Base-by-base conservation (phyloP, 2,888 invertebrate genomes). In the Cheilosia scutellata region DNA sequence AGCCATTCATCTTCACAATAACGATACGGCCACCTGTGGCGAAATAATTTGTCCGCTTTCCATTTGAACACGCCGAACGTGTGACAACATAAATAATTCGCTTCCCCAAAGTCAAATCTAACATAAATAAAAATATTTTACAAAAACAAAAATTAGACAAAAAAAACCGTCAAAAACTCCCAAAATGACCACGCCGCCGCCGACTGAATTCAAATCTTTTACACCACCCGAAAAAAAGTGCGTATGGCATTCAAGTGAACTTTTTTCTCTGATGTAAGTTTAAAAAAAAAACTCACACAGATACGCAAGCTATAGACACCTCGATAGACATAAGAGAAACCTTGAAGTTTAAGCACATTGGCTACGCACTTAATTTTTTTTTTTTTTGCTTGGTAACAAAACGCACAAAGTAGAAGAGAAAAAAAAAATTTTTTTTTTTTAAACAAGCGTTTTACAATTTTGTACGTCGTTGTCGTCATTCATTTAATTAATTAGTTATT, bases 401-500 rank as follows among this genome's bases (percentile, higher is more conserved):
- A 25, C n/a, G 29, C 44, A 6, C 31, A 9, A 4, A 16, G 29
- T 1, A 42, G 20, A 16, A 47, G 16, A 16, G 20, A 3, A 20
- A 47, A 47, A 47, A 16, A 16, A 16, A 20, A 13, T 11, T 2
- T 2, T 11, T 42, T 47, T 47, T 11, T 42, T 47, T 47, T 16
- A 47, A 47, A 47, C 44, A 47, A 47, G 44, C 44, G 16, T 27
- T 51, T 13, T 11, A 49, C 49, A 51, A 51, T 51, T 51, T 51
- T 31, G 11, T 25, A 63, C 57, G 60, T 66, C 47, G 20, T 31
- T n/a, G 5, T 27, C 27, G 11, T 62, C 55, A 37, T 74, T 66
- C 60, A 78, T 62, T 83, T 66, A 66, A 72, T 72, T 83, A 78
- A 66, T 72, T 83, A 72, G 66, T 66, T 75, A 63, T 79, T 63